Percentiles rank a stretch among this genome's conserved stretches.
Evolutionary conservation across 2,888 invertebrate species (phyloP).

Genomic region (Troides aeacus): DNA sequence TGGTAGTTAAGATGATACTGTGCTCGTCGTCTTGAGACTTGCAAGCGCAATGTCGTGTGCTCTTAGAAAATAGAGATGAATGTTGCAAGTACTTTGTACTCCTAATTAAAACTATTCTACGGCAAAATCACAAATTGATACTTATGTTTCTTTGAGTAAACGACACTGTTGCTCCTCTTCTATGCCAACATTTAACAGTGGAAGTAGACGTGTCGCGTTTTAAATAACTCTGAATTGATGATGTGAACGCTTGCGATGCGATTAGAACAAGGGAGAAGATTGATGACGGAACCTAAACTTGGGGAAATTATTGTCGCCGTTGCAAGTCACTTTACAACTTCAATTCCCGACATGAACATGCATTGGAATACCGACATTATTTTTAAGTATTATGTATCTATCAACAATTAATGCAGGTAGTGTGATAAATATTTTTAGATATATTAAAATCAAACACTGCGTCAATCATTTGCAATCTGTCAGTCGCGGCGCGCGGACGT

Average conservation of each 20-base stretch:
- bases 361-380: not conserved
- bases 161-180: slow-evolving; percentile 22
- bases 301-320: slow-evolving; percentile 21
- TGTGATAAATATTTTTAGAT: too few relatives aligned
- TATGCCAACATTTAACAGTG: slow-evolving; percentile 36
- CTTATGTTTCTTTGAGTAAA: not conserved
- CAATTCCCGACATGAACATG: slow-evolving; percentile 6
- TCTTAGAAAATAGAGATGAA: too few relatives aligned
- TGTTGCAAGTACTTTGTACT: too few relatives aligned
- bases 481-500: too few relatives aligned
- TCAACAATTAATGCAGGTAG: too few relatives aligned
- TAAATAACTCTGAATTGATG: slow-evolving; percentile 61
- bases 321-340: slow-evolving; percentile 9
- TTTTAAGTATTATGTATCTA: not conserved
- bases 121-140: not conserved
- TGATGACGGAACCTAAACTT: slow-evolving; percentile 36
- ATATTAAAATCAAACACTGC: too few relatives aligned
- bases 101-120: too few relatives aligned
- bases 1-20: too few relatives aligned
- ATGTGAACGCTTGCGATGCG: slow-evolving; percentile 38
- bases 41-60: too few relatives aligned
- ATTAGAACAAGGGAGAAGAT: slow-evolving; percentile 63
- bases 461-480: too few relatives aligned
- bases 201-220: slow-evolving; percentile 38
- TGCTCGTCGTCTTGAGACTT: too few relatives aligned